Evolutionary conservation across 1,140 invertebrate species (phyloP).

Genomic region (Meloidogyne hapla): DNA sequence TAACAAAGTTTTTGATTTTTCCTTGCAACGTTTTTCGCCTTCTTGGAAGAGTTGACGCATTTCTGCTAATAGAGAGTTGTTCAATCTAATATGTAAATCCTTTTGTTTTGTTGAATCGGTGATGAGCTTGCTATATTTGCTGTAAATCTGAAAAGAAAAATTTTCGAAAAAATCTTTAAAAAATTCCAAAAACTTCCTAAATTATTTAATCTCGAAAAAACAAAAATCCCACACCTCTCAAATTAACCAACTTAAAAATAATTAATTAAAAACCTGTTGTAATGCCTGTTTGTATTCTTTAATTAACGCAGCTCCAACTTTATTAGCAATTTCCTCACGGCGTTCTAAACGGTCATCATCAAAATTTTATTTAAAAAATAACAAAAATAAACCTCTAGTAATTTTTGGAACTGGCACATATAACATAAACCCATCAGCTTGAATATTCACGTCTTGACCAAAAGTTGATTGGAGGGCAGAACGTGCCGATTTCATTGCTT

Average conservation of each 20-base stretch:
- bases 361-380: not conserved
- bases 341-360: not conserved
- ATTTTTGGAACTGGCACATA: slow-evolving; percentile 1
- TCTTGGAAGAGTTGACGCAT: not conserved
- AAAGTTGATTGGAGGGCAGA: slow-evolving; percentile 3
- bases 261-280: not conserved
- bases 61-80: not conserved
- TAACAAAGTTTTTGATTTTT: not conserved
- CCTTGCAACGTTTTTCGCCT: not conserved
- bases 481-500: slow-evolving; percentile 33
- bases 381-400: slow-evolving; percentile 2
- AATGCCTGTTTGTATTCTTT: not conserved
- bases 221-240: too few relatives aligned
- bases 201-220: too few relatives aligned
- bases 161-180: too few relatives aligned
- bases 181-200: too few relatives aligned
- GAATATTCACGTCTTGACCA: not conserved
- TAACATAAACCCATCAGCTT: not conserved
- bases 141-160: not conserved
- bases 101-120: not conserved
- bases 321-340: not conserved
- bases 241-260: too few relatives aligned
- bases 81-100: not conserved
- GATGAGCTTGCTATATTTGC: not conserved
- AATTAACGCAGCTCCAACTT: not conserved